Evolutionary conservation across 2,797 vertebrate species (phyloP), one percentile per base, ranked within the genome.

Genomic region (Tiaroga cobitis): DNA sequence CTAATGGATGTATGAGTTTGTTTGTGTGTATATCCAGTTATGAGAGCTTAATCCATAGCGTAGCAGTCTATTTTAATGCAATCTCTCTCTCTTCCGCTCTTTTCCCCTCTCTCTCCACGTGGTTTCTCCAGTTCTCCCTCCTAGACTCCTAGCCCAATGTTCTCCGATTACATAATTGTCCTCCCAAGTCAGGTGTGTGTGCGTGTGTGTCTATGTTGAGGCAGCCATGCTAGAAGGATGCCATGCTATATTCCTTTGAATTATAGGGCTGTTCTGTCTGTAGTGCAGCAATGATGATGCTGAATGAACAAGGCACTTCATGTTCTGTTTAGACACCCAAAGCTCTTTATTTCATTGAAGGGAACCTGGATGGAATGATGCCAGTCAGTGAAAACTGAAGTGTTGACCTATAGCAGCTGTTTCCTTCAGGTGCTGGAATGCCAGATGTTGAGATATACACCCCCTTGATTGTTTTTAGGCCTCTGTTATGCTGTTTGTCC

Each of bases 171-270:
- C 54, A 88, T 88, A 86, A 88, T 84, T 70, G 65, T 86, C 61
- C 87, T 86, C 85, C 80, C 81, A 49, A 77, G 80, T 84, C 78
- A 81, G 87, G 82, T 83, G 85, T 81, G 87, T 85, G 84, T 87
- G 85, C 76, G 83, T 85, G 86, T 87, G 86, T 78, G 79, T 82
- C 72, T 87, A 63, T 86, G 81, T 70, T 73, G 68, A 80, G 68
- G 84, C 77, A 80, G 83, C 65, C 46, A 61, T 79, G 51, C 83
- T 83, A 82, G 26, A 75, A 34, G 54, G 43, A 83, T 80, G 63
- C 65, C 5, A 29, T n/a, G 26, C 63, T 78, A 29, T 67, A 76
- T 46, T 69, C 67, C 51, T 84, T 32, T 73, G 21, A 79, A 51
- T 85, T 79, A 70, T 70, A 59, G 63, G 37, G 37, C 83, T 85